Evolutionary conservation across 53 echinoderm and acorn worm genomes (phyloP).

Genomic region (Actinopyga echinites): DNA sequence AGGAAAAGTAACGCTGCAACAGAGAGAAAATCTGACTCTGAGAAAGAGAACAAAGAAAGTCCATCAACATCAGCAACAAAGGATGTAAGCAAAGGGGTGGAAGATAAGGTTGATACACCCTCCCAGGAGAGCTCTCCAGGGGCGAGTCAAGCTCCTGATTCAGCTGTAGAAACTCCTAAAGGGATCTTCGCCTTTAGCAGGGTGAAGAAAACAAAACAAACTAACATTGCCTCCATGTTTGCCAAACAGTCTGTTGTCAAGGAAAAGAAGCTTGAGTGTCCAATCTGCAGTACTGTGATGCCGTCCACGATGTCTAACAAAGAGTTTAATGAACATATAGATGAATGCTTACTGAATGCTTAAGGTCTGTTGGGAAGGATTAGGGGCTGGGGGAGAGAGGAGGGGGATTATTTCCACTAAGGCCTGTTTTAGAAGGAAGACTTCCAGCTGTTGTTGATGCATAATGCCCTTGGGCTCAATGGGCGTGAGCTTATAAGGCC

Average conservation of each 20-base stretch:
- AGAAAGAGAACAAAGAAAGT: constrained; percentile 21
- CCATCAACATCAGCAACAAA: not conserved
- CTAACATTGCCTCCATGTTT: constrained; percentile 10
- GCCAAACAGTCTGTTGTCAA: constrained; percentile 1
- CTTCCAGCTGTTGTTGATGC: too few relatives aligned
- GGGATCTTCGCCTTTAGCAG: not conserved
- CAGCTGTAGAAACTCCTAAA: not conserved
- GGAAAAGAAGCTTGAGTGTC: constrained; percentile 60
- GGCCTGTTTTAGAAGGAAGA: too few relatives aligned
- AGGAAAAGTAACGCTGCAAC: not conserved
- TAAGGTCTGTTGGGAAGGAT: not conserved
- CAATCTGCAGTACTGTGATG: constrained; percentile 68
- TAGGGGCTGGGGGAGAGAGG: not conserved
- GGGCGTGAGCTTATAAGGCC: too few relatives aligned
- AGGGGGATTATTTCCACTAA: not conserved
- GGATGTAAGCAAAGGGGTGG: not conserved
- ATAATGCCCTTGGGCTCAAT: too few relatives aligned
- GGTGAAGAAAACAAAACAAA: constrained; percentile 7
- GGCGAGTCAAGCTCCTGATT: not conserved
- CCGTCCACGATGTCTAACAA: constrained; percentile 62
- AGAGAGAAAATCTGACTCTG: not conserved
- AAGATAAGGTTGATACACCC: not conserved
- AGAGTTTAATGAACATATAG: constrained; percentile 79
- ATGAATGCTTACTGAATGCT: constrained; percentile 54
- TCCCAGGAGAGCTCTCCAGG: not conserved